A percentile compares a stretch with the other conserved stretches of the same genome.
These are phyloP conservation scores for Bombus cullumanus DNA, from an alignment of 1,140 invertebrate species.

Conservation along the genomic window DNA sequence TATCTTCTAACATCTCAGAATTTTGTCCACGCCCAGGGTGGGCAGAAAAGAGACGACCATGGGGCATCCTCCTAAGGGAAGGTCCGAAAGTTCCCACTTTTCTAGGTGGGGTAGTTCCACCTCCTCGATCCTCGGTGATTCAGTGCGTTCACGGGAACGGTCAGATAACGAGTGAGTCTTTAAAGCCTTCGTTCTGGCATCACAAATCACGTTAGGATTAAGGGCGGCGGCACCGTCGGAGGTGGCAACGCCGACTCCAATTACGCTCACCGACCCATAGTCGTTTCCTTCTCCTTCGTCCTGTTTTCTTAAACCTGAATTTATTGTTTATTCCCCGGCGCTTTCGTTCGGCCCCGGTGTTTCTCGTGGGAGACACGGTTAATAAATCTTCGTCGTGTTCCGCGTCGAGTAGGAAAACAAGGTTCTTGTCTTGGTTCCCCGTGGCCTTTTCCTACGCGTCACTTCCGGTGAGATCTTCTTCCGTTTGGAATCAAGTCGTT, in stretches of 20 bases:
- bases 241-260: slow-evolving; percentile 48
- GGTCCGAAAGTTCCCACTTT: slow-evolving; percentile 20
- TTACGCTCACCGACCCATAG: slow-evolving; percentile 52
- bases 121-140: slow-evolving; percentile 39
- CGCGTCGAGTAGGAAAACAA: slow-evolving; percentile 60
- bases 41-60: background rate
- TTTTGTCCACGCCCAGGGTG: background rate
- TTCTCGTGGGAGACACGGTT: slow-evolving; percentile 55
- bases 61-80: background rate
- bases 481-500: background rate
- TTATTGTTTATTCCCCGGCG: slow-evolving; percentile 70
- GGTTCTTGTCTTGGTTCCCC: slow-evolving; percentile 22
- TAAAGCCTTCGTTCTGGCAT: slow-evolving; percentile 58
- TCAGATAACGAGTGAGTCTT: slow-evolving; percentile 66
- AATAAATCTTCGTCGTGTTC: slow-evolving; percentile 69
- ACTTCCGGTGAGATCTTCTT: slow-evolving; percentile 55
- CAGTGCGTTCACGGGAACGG: slow-evolving; percentile 35
- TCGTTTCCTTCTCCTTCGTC: slow-evolving; percentile 32
- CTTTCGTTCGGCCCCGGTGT: slow-evolving; percentile 35
- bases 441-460: slow-evolving; percentile 44
- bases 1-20: too few relatives aligned
- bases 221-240: slow-evolving; percentile 34
- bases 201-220: slow-evolving; percentile 73
- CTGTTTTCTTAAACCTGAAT: slow-evolving; percentile 75
- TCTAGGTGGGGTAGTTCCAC: slow-evolving; percentile 3